These are phyloP conservation scores for Trissolcus brochymenae DNA, from an alignment of 2,888 invertebrate genomes.

Conservation along the genomic window DNA sequence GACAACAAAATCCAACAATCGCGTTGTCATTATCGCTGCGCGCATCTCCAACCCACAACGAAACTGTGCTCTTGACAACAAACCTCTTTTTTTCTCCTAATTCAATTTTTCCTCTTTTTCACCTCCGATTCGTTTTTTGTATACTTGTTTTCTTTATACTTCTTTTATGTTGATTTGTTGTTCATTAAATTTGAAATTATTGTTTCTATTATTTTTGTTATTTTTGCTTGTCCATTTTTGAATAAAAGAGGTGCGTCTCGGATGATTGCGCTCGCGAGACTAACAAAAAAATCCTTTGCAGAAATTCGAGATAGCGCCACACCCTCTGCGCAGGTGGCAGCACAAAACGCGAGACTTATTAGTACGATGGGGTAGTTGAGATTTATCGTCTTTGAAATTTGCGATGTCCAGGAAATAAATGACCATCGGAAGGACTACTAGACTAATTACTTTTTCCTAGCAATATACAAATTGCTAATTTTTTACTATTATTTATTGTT, in stretches of 20 bases:
- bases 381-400: too few species aligned
- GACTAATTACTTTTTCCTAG: too few species aligned
- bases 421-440: too few species aligned
- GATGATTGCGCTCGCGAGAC: conserved; percentile 35
- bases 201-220: not conserved
- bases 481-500: too few species aligned
- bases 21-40: conserved; percentile 35
- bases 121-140: not conserved
- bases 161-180: too few species aligned
- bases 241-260: conserved; percentile 4
- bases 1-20: conserved; percentile 13
- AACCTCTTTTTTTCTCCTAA: not conserved
- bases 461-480: too few species aligned
- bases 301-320: conserved; percentile 50
- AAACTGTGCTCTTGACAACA: conserved; percentile 23
- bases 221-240: not conserved
- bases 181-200: too few species aligned
- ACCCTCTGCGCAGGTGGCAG: conserved; percentile 50
- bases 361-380: not conserved
- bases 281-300: conserved; percentile 33
- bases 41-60: conserved; percentile 30
- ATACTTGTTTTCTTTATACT: too few species aligned
- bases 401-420: too few species aligned
- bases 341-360: conserved; percentile 43
- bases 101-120: not conserved